Evolutionary conservation across 2,888 invertebrate genomes (phyloP).

Genomic region (Cheilosia vernalis): DNA sequence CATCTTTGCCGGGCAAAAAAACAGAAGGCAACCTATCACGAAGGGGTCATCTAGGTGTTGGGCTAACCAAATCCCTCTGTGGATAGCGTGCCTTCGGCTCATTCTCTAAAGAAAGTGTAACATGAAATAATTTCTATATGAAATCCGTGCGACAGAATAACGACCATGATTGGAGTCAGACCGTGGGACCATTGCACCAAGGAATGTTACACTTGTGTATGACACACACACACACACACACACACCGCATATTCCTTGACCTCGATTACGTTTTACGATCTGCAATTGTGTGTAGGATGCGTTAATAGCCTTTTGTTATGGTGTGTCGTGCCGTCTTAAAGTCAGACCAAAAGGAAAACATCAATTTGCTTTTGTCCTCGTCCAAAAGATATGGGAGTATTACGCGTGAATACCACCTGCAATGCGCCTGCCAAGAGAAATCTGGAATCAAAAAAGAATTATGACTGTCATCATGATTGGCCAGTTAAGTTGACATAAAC

Average conservation of each 20-base stretch:
- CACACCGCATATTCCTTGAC: constrained; percentile 23
- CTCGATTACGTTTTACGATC: constrained; percentile 35
- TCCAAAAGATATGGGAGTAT: constrained; percentile 3
- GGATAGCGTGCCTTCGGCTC: constrained; percentile 54
- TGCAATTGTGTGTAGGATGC: constrained; percentile 57
- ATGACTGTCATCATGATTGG: constrained; percentile 72
- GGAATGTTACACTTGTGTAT: constrained; percentile 29
- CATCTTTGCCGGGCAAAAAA: constrained; percentile 48
- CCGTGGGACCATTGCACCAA: constrained; percentile 52
- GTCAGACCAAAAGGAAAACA: background rate
- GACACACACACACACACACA: constrained; percentile 29
- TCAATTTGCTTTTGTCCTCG: constrained; percentile 8
- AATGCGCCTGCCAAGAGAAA: constrained; percentile 56
- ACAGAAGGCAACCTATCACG: constrained; percentile 65
- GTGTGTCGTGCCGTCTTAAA: background rate
- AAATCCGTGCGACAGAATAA: constrained; percentile 28
- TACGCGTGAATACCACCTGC: constrained; percentile 67
- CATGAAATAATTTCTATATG: constrained; percentile 59
- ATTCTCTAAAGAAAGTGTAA: constrained; percentile 62
- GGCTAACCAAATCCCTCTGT: constrained; percentile 2
- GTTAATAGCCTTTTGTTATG: constrained; percentile 38
- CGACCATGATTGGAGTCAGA: constrained; percentile 20
- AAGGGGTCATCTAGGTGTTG: constrained; percentile 60
- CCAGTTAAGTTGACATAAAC: constrained; percentile 71
- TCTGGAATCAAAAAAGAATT: constrained; percentile 59